Conservation (phyloP, 2,888 invertebrate species). For the Hyalella azteca region DNA sequence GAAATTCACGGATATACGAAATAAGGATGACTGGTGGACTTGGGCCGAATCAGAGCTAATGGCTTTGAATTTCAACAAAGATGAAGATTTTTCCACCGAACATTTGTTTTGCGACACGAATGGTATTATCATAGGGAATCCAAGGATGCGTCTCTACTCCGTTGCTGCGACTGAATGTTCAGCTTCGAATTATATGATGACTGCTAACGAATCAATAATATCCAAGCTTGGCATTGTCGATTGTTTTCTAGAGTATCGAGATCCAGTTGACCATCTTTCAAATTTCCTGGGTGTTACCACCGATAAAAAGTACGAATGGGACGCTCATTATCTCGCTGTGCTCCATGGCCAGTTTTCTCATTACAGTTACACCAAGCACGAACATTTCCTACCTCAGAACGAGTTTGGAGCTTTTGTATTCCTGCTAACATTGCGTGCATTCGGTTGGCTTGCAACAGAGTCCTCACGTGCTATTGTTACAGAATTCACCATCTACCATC, state of each 20-base stretch:
- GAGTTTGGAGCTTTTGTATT: neutral
- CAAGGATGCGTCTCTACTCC: slow-evolving; percentile 47
- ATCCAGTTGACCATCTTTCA: slow-evolving; percentile 45
- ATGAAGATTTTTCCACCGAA: slow-evolving; percentile 8
- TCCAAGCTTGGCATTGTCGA: slow-evolving; percentile 37
- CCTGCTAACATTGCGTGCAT: slow-evolving; percentile 32
- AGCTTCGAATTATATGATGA: slow-evolving; percentile 39
- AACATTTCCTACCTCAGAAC: slow-evolving; percentile 29
- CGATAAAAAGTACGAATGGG: slow-evolving; percentile 50
- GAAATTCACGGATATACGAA: slow-evolving; percentile 40
- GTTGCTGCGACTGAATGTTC: slow-evolving; percentile 44
- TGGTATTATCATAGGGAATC: slow-evolving; percentile 48
- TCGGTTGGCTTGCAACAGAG: slow-evolving; percentile 39
- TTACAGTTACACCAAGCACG: slow-evolving; percentile 48
- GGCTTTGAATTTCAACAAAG: slow-evolving; percentile 42
- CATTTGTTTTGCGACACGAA: slow-evolving; percentile 50
- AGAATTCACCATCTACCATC: slow-evolving; percentile 48
- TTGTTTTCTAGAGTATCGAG: slow-evolving; percentile 46
- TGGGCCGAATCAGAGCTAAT: slow-evolving; percentile 48
- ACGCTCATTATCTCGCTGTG: slow-evolving; percentile 52
- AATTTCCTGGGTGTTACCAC: slow-evolving; percentile 32
- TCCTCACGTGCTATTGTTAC: slow-evolving; percentile 48
- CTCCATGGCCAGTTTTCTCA: slow-evolving; percentile 42
- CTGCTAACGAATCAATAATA: slow-evolving; percentile 43
- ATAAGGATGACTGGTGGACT: slow-evolving; percentile 51